phyloP scores from a whole-genome alignment of 2,113 vertebrate genomes.

The Saccopteryx bilineata region DNA sequence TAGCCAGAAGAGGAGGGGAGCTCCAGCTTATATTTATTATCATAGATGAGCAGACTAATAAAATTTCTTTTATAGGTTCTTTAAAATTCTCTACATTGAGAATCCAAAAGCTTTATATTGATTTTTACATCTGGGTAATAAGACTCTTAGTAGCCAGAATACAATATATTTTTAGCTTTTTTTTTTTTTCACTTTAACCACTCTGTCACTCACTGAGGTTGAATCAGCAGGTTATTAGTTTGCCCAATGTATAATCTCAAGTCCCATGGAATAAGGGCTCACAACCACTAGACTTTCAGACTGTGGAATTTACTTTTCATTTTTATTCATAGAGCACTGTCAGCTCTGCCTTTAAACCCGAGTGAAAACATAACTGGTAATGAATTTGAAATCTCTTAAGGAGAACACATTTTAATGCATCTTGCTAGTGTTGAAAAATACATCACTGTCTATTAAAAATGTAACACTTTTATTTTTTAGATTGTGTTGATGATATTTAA shows the following conservation, averaged over 20 bases:
- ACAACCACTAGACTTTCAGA: constrained; percentile 58
- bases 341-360: constrained; percentile 69
- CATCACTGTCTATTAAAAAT: constrained; percentile 24
- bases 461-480: constrained; percentile 52
- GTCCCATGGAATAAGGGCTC: constrained; percentile 59
- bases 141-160: constrained; percentile 32
- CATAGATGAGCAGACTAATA: constrained; percentile 25
- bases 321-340: constrained; percentile 78
- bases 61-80: constrained; percentile 6
- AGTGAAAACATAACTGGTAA: constrained; percentile 79
- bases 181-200: neutral
- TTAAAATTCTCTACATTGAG: constrained; percentile 49
- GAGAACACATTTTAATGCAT: constrained; percentile 56
- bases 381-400: constrained; percentile 77
- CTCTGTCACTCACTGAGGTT: constrained; percentile 47
- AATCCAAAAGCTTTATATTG: constrained; percentile 49
- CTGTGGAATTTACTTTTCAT: constrained; percentile 81
- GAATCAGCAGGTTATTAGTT: constrained; percentile 69
- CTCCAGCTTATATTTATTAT: constrained; percentile 2
- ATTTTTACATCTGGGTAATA: constrained; percentile 67
- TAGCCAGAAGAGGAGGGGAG: neutral
- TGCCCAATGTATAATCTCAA: constrained; percentile 69
- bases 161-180: constrained; percentile 29
- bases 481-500: constrained; percentile 61
- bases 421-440: constrained; percentile 45